These are phyloP conservation scores for Esox masquinongy DNA, from an alignment of 2,797 vertebrate genomes.

Conservation along the genomic window DNA sequence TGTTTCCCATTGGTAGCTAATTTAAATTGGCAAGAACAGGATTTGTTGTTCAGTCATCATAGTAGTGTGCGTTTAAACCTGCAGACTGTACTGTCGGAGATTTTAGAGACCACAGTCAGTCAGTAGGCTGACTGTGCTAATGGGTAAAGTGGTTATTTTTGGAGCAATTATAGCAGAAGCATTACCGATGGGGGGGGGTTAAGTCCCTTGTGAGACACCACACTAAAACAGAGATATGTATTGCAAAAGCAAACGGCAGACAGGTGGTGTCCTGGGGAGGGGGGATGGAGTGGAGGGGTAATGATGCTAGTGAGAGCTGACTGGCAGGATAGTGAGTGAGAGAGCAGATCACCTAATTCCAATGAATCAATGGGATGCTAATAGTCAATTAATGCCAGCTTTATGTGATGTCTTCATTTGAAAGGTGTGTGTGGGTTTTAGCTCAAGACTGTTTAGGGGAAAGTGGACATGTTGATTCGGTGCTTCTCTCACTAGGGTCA, in stretches of 20 bases:
- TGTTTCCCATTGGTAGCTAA: no score
- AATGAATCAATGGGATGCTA: background rate
- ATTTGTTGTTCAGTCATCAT: no score
- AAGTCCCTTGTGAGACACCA: no score
- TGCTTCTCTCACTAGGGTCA: background rate
- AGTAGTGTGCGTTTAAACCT: no score
- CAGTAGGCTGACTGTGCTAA: no score
- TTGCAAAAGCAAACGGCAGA: no score
- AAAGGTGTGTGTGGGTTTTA: conserved; percentile 28
- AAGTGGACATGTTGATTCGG: background rate
- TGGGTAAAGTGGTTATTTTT: no score
- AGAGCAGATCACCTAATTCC: background rate
- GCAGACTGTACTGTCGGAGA: no score
- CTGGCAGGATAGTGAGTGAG: background rate
- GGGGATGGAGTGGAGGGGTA: conserved; percentile 67
- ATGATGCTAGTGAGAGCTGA: conserved; percentile 25
- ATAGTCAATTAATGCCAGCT: conserved; percentile 13
- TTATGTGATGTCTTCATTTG: conserved; percentile 18
- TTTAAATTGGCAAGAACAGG: no score
- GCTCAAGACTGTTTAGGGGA: background rate
- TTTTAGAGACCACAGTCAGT: no score
- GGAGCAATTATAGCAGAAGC: no score
- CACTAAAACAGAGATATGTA: background rate
- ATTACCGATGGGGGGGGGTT: no score
- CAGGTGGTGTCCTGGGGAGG: conserved; percentile 26